A percentile compares a stretch with the other conserved stretches of the same genome.
Evolutionary conservation across 2,888 invertebrate genomes (phyloP).

Genomic region (Teleogryllus oceanicus): DNA sequence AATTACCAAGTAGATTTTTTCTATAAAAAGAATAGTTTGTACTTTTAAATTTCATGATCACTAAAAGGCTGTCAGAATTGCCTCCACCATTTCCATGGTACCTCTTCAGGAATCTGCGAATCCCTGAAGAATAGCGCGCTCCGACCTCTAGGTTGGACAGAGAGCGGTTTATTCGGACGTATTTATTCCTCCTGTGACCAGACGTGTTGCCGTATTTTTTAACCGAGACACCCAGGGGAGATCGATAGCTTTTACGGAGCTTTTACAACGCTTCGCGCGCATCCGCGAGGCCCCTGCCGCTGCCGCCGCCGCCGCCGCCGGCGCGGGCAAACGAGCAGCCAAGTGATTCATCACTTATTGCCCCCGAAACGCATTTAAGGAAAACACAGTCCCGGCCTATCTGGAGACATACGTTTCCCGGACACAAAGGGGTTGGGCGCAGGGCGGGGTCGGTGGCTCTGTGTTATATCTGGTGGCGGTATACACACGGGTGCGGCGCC

Average conservation of each 20-base stretch:
- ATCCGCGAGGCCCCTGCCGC: too few relatives aligned
- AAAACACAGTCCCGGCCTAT: background rate
- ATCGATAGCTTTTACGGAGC: background rate
- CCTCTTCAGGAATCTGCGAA: too few relatives aligned
- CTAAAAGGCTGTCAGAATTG: too few relatives aligned
- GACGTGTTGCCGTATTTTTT: background rate
- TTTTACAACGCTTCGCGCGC: too few relatives aligned
- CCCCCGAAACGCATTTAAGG: slow-evolving; percentile 5
- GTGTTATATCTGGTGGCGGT: background rate
- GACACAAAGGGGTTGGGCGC: background rate
- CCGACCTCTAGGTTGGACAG: too few relatives aligned
- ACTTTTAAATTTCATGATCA: too few relatives aligned
- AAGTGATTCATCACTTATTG: slow-evolving; percentile 18
- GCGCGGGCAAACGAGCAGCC: background rate
- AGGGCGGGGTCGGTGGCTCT: background rate
- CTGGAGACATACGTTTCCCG: slow-evolving; percentile 9
- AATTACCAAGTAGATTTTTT: too few relatives aligned
- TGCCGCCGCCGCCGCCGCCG: too few relatives aligned
- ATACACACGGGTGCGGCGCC: background rate
- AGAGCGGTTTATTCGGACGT: background rate
- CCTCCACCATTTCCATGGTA: too few relatives aligned
- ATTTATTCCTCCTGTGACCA: background rate
- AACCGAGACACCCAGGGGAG: background rate
- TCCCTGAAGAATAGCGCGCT: too few relatives aligned
- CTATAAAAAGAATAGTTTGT: too few relatives aligned